Conservation (phyloP, 2,113 vertebrate species). For the Nycticebus coucang region DNA sequence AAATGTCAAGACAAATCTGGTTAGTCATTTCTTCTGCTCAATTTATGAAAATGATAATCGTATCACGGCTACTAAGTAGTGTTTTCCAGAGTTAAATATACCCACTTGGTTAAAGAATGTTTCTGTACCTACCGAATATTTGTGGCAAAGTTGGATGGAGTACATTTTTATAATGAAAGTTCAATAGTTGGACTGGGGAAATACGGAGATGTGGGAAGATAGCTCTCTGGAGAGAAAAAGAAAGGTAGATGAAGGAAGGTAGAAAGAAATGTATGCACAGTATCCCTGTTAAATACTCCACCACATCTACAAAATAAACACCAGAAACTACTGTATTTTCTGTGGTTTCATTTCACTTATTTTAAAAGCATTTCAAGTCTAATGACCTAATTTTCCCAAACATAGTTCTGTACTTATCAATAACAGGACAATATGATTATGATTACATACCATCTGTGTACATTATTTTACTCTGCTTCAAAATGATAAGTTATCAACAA, state of each 20-base stretch:
- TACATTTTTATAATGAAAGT: slow-evolving; percentile 21
- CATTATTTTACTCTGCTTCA: not conserved
- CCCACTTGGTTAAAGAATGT: not conserved
- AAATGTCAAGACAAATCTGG: not conserved
- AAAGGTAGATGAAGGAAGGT: not conserved
- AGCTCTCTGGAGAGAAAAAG: not conserved
- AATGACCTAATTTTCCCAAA: not conserved
- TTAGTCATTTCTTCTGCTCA: not conserved
- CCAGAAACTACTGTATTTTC: not conserved
- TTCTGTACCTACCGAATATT: not conserved
- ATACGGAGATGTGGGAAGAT: not conserved
- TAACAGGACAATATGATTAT: not conserved
- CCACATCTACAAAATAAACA: not conserved
- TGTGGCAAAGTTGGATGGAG: not conserved
- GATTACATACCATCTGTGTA: not conserved
- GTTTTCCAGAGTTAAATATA: not conserved
- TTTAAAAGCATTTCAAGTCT: not conserved
- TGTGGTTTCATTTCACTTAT: not conserved
- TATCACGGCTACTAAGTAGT: not conserved
- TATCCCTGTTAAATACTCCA: not conserved
- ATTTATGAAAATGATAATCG: not conserved
- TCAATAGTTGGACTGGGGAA: not conserved
- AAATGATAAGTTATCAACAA: not conserved
- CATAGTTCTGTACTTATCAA: not conserved
- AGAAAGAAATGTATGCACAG: not conserved